Evolutionary conservation across 2,113 vertebrate species (phyloP).

Genomic region (Glareola pratincola): DNA sequence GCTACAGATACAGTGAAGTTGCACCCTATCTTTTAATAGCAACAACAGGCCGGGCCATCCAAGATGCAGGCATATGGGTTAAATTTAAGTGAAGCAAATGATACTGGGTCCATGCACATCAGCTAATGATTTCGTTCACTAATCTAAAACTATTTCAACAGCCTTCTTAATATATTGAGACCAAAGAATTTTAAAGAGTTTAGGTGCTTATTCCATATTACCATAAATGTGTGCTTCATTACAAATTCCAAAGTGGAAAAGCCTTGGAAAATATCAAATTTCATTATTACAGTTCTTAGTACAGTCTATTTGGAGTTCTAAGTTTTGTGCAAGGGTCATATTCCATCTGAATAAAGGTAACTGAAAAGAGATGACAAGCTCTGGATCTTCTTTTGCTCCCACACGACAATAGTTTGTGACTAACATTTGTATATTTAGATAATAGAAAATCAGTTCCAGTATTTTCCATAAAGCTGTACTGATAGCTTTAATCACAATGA

Average conservation of each 20-base stretch:
- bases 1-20: background rate
- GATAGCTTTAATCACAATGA: background rate
- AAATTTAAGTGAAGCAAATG: background rate
- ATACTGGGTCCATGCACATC: background rate
- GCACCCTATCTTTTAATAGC: background rate
- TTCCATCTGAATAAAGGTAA: background rate
- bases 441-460: background rate
- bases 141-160: background rate
- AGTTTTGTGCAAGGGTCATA: background rate
- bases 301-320: background rate
- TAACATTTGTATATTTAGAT: background rate
- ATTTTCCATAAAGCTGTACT: background rate
- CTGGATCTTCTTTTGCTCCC: background rate
- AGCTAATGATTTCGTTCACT: background rate
- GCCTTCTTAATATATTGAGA: background rate
- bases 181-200: background rate
- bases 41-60: background rate
- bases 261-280: background rate
- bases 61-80: accelerated
- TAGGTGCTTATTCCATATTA: background rate
- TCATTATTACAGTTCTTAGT: background rate
- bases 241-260: background rate
- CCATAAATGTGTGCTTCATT: background rate
- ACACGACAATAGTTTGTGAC: background rate
- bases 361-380: background rate